Evolutionary conservation across 2,797 vertebrate species (phyloP), one percentile per base, ranked within the genome.

Genomic region (Melopsittacus undulatus): DNA sequence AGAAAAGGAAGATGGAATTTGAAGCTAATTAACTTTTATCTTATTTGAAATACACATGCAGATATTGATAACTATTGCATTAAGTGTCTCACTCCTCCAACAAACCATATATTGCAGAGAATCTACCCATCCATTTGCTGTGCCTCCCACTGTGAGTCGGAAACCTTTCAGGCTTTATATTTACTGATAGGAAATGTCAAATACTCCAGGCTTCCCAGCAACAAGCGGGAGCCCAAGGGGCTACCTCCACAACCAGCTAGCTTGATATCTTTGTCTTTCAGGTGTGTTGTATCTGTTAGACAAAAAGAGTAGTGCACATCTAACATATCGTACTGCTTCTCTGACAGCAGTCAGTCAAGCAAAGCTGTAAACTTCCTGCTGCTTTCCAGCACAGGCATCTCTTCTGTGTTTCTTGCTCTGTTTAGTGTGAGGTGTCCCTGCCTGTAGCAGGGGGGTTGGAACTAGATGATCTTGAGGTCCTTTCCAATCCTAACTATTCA

Each of bases 11-110:
- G 26, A 27, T 45, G 89, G 63, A 68, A 57, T 29, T 10, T 78
- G 67, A 81, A 87, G 63, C 59, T 93, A 95, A 90, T 95, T 92
- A 90, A 84, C 86, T 93, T 87, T 78, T 94, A 80, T 72, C 73
- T 94, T 66, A 64, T 82, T 81, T 72, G 72, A 56, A 89, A 34
- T 46, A 43, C 13, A 16, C n/a, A 13, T 75, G 70, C 36, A 56
- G 51, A 77, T 91, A 90, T 76, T 42, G 87, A 52, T 93, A 86
- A 36, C 43, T 68, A 27, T 73, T 79, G 20, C 38, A 64, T 40
- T 38, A 70, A 87, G 32, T 24, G 19, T 68, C 51, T 87, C 9
- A 10, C 22, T 72, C 56, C 32, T 45, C 62, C 62, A 82, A 16
- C 34, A 40, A 88, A 32, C 46, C 72, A 5, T 7, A 5, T 23